Percentiles rank a stretch among this genome's conserved stretches.
Conservation (phyloP, 1,140 invertebrate species). For the Calycopis cecrops region DNA sequence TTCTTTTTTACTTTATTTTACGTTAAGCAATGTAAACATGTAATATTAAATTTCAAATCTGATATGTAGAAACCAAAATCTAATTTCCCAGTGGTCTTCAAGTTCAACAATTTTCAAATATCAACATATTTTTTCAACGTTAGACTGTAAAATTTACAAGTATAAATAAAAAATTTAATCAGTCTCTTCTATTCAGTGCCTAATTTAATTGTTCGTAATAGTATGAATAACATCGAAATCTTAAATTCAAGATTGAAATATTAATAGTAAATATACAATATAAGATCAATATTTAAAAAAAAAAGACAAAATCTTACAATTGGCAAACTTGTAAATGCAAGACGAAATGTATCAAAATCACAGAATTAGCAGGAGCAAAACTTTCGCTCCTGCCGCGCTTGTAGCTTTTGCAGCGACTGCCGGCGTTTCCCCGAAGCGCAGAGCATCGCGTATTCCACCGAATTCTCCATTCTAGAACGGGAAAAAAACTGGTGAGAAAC, state of each 20-base stretch:
- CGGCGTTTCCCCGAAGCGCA: conserved; percentile 62
- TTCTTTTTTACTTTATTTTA: too few species aligned
- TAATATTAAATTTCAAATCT: too few species aligned
- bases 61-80: too few species aligned
- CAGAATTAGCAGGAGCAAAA: conserved; percentile 55
- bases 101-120: too few species aligned
- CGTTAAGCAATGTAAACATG: too few species aligned
- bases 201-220: conserved; percentile 11
- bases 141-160: neutral
- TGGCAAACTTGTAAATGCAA: conserved; percentile 13
- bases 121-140: too few species aligned
- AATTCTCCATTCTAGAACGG: conserved; percentile 66
- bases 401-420: conserved; percentile 60
- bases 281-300: conserved; percentile 5
- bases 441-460: conserved; percentile 71
- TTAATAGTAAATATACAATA: neutral
- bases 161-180: neutral
- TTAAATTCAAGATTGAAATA: neutral
- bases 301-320: conserved; percentile 2
- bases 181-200: conserved; percentile 9
- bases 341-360: conserved; percentile 34
- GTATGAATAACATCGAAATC: conserved; percentile 1
- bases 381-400: conserved; percentile 55
- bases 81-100: too few species aligned
- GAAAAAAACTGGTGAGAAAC: conserved; percentile 7